Evolutionary conservation across 2,888 invertebrate genomes (phyloP), one percentile per base, ranked within the genome.

Genomic region (Pandemis cinnamomeana): DNA sequence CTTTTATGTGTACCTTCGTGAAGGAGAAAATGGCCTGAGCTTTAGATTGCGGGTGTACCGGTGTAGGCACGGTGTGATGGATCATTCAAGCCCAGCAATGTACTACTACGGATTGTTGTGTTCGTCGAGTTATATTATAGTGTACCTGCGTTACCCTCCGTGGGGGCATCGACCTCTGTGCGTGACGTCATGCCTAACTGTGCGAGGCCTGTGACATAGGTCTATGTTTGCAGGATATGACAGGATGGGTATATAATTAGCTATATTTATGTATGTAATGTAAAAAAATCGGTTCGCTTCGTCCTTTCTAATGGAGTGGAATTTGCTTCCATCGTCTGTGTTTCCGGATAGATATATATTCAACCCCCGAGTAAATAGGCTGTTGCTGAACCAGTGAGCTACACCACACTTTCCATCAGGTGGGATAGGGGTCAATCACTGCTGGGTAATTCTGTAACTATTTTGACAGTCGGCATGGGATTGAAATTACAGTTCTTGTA

Each of bases 141-240:
- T 36, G 51, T 66, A 66, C 66, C 53, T 67, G 53, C 53, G 41
- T 48, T 63, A 64, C 64, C 64, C 67, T 67, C 58, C 63, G 48
- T 63, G 41, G 69, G 71, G 76, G 73, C 76, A 53, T 42, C 42
- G 71, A 77, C 75, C 76, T 60, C 75, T 71, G 77, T 77, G 75
- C 53, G 76, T 79, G 79, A 79, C 80, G 80, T 80, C 79, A 80
- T 41, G 27, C 36, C 62, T 73, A 73, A 73, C 69, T 69, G 72
- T 73, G 67, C 67, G 62, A 66, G 72, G 72, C 62, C 72, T 71
- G 51, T 58, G 27, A 53, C 72, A 67, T 67, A 41, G 72, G 46
- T 55, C 44, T 72, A 68, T 72, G 67, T 7, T 55, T 55, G 67
- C 72, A 63, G 62, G 72, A 72, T 72, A 41, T 41, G 72, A 41